Evolutionary conservation across 2,113 vertebrate genomes (phyloP), one percentile per base, ranked within the genome.

Genomic region (Zeus faber): DNA sequence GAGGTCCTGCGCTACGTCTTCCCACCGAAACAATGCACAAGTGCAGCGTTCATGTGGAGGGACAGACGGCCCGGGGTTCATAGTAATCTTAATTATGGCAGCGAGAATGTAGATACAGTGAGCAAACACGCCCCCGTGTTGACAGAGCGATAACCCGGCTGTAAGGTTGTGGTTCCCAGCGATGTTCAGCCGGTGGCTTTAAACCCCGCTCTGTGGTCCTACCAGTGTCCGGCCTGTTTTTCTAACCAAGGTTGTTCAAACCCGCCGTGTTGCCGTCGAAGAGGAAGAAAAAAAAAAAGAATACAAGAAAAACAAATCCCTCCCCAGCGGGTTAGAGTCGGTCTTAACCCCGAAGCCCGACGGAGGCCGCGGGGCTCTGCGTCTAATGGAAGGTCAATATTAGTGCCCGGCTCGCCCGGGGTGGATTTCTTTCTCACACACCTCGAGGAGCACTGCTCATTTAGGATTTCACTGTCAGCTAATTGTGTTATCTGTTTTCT

Each of bases 341-440:
- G 65, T 62, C 68, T 74, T 65, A 64, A 56, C 45, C 35, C 60
- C 57, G 56, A 74, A 76, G 65, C 45, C 39, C 50, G 62, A 74
- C 79, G 82, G 66, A 80, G 62, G 43, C 74, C 51, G 43, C 73
- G 82, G 85, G 72, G 70, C 83, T 61, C 52, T n/a, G n/a, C n/a
- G 45, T 78, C 84, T 87, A 83, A 88, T 83, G 72, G 78, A 83
- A 87, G 59, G 74, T 87, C 78, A 88, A 86, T 83, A 86, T 87
- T 87, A 72, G 72, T 72, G 59, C 64, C 67, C 78, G 59, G 64
- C 61, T 65, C 40, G 26, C 45, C 9, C 33, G n/a, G 22, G 3
- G 40, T 57, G 60, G 75, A 62, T 65, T 77, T 82, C 83, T 81
- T 80, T 80, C 76, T 74, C 64, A 72, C 80, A 77, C 48, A 10